Conservation (phyloP, 2,888 invertebrate species). For the Drosophila paramelanica region DNA sequence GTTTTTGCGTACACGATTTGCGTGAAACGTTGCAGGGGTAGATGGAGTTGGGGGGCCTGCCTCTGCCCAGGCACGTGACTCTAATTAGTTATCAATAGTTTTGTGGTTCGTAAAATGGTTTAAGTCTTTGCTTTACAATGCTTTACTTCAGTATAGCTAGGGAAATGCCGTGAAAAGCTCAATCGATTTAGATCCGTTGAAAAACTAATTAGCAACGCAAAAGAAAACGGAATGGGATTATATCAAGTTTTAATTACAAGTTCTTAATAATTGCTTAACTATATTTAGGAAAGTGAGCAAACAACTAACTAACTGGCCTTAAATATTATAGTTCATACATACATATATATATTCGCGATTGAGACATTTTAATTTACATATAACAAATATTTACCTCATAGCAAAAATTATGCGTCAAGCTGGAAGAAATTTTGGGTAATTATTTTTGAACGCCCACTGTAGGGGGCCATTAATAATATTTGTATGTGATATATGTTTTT, state of each 20-base stretch:
- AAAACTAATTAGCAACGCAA: constrained; percentile 24
- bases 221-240: neutral
- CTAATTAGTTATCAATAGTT: constrained; percentile 25
- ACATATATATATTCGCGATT: too few relatives aligned
- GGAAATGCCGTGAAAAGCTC: constrained; percentile 5
- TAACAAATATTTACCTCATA: too few relatives aligned
- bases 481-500: too few relatives aligned
- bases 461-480: too few relatives aligned
- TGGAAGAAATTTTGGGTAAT: too few relatives aligned
- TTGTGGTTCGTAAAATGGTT: constrained; percentile 7
- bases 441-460: too few relatives aligned
- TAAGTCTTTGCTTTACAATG: constrained; percentile 1
- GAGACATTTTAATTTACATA: too few relatives aligned
- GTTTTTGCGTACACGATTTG: constrained; percentile 5
- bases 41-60: too few relatives aligned
- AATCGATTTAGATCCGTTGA: constrained; percentile 7
- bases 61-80: constrained; percentile 2
- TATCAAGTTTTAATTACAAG: neutral
- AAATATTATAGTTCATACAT: too few relatives aligned
- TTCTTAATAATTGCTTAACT: neutral
- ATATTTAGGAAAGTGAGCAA: too few relatives aligned
- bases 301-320: too few relatives aligned
- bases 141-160: constrained; percentile 7
- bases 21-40: neutral
- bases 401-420: too few relatives aligned